Evolutionary conservation across 2,797 vertebrate genomes (phyloP).

Genomic region (Coranthus polyacanthus): DNA sequence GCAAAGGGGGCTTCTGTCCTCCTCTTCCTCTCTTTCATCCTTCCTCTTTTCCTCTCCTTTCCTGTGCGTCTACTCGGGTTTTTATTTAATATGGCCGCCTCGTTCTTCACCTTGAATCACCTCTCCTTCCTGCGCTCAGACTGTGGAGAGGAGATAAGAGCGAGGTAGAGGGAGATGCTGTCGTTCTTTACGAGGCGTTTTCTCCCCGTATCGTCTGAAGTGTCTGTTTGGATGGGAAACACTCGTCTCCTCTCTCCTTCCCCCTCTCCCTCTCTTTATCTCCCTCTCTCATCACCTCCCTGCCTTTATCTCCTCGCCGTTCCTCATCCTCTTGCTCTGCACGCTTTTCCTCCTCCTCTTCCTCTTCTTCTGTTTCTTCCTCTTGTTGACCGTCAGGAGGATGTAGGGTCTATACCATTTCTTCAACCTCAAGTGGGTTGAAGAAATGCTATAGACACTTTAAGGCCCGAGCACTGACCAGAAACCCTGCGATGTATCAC

Average conservation of each 20-base stretch:
- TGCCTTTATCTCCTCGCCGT: constrained; percentile 46
- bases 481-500: no score
- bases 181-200: constrained; percentile 59
- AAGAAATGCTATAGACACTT: no score
- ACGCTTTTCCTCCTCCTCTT: constrained; percentile 10
- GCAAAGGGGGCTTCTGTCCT: constrained; percentile 10
- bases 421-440: no score
- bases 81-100: constrained; percentile 74
- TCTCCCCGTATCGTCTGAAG: constrained; percentile 59
- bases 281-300: constrained; percentile 40
- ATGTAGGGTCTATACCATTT: no score
- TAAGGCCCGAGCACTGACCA: no score
- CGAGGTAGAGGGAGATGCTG: constrained; percentile 44
- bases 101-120: constrained; percentile 80
- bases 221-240: constrained; percentile 64
- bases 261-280: constrained; percentile 31
- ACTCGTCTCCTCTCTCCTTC: constrained; percentile 50
- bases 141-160: constrained; percentile 80
- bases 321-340: constrained; percentile 27
- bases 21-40: not conserved
- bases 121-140: constrained; percentile 70
- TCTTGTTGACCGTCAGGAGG: not conserved
- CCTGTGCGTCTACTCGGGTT: not conserved
- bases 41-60: not conserved
- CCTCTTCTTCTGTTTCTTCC: constrained; percentile 2